A percentile compares a stretch with the other conserved stretches of the same genome.
Evolutionary conservation across 2,113 vertebrate species (phyloP).

Genomic region (Solea senegalensis): DNA sequence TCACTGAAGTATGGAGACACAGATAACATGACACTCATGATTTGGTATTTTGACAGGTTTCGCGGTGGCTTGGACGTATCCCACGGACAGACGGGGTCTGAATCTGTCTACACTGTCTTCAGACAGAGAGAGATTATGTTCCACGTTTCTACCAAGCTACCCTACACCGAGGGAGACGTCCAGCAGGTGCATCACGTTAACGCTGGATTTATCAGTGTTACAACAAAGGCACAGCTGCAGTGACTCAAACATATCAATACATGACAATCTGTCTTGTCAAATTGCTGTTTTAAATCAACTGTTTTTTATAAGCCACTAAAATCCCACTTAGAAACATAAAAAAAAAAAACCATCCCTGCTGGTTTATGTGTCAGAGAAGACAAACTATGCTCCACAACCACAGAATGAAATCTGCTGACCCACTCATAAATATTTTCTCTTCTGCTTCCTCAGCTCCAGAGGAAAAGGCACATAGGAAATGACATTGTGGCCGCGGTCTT

Average conservation of each 20-base stretch:
- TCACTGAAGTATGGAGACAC: neutral
- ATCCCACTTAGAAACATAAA: neutral
- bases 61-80: conserved; percentile 94
- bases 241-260: neutral
- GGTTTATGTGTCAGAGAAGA: neutral
- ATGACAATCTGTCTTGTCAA: neutral
- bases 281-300: neutral
- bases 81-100: conserved; percentile 92
- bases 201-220: conserved; percentile 13
- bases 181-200: conserved; percentile 86
- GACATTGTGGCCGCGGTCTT: conserved; percentile 96
- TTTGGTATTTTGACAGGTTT: conserved; percentile 81
- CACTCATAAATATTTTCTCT: neutral
- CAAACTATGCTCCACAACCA: neutral
- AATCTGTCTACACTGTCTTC: conserved; percentile 92
- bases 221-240: neutral
- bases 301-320: conserved; percentile 1
- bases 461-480: conserved; percentile 96
- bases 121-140: conserved; percentile 96
- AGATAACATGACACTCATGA: conserved; percentile 6
- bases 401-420: neutral
- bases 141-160: conserved; percentile 95
- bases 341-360: no score
- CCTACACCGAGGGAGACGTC: conserved; percentile 93
- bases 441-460: conserved; percentile 86